Evolutionary conservation across 2,113 vertebrate species (phyloP).

Genomic region (Strigops habroptila): DNA sequence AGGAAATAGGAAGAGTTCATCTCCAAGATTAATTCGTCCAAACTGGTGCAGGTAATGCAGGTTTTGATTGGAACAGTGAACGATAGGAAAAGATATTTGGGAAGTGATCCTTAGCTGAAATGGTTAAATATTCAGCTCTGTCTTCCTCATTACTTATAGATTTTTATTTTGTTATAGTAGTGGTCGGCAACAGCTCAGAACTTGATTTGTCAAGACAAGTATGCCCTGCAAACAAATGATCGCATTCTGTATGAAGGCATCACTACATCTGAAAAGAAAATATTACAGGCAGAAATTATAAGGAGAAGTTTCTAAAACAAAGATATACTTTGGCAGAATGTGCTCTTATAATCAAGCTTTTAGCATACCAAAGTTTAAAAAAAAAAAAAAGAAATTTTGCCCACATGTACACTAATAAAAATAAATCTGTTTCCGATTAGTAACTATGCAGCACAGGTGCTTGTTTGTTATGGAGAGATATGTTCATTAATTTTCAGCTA

Average conservation of each 20-base stretch:
- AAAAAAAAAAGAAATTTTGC: conserved; percentile 85
- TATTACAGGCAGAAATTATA: conserved; percentile 55
- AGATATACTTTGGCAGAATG: conserved; percentile 56
- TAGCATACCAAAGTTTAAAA: conserved; percentile 54
- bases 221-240: conserved; percentile 64
- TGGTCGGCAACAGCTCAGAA: conserved; percentile 29
- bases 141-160: conserved; percentile 38
- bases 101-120: background rate
- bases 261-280: conserved; percentile 60
- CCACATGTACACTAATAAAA: conserved; percentile 98
- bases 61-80: background rate
- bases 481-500: conserved; percentile 99
- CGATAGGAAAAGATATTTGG: background rate
- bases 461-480: conserved; percentile 97
- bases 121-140: conserved; percentile 3
- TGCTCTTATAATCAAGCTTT: conserved; percentile 59
- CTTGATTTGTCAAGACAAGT: conserved; percentile 69
- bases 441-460: conserved; percentile 99
- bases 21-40: background rate
- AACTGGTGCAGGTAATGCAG: background rate
- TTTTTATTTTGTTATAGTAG: conserved; percentile 37
- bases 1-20: background rate
- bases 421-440: conserved; percentile 99
- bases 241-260: conserved; percentile 61
- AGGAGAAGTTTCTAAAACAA: conserved; percentile 63